Evolutionary conservation across 2,797 vertebrate species (phyloP).

Genomic region (Cheirogaleus major): DNA sequence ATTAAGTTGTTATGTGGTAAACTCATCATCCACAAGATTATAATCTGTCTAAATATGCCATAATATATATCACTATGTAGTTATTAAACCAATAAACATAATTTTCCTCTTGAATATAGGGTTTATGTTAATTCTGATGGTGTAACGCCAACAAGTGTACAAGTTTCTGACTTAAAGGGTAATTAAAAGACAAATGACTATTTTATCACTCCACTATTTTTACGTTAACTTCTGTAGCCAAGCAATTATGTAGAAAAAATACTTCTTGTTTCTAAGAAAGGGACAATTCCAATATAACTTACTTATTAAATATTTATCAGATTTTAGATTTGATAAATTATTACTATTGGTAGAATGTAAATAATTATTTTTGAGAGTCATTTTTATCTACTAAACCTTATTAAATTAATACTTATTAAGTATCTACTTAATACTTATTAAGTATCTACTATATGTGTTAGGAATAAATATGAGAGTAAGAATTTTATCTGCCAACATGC

Average conservation of each 20-base stretch:
- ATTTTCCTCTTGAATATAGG: background rate
- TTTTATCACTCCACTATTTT: background rate
- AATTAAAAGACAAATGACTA: background rate
- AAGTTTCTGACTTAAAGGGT: background rate
- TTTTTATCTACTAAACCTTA: background rate
- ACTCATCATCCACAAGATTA: background rate
- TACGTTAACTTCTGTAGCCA: background rate
- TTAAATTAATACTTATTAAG: background rate
- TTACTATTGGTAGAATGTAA: background rate
- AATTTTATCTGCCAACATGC: background rate
- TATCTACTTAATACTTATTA: no score
- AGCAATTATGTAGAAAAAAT: background rate
- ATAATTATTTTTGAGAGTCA: background rate
- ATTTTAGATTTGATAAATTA: background rate
- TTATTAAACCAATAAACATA: background rate
- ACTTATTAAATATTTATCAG: background rate
- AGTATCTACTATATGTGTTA: background rate
- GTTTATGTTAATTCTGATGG: background rate
- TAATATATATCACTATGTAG: background rate
- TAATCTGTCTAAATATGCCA: background rate
- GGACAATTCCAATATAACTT: background rate
- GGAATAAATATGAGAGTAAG: background rate
- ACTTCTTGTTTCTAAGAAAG: background rate
- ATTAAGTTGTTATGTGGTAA: background rate
- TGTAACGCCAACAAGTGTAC: background rate